Percentiles rank a stretch among this genome's conserved stretches.
phyloP scores from a whole-genome alignment of 2,113 vertebrate species.

The Pitta sordida region DNA sequence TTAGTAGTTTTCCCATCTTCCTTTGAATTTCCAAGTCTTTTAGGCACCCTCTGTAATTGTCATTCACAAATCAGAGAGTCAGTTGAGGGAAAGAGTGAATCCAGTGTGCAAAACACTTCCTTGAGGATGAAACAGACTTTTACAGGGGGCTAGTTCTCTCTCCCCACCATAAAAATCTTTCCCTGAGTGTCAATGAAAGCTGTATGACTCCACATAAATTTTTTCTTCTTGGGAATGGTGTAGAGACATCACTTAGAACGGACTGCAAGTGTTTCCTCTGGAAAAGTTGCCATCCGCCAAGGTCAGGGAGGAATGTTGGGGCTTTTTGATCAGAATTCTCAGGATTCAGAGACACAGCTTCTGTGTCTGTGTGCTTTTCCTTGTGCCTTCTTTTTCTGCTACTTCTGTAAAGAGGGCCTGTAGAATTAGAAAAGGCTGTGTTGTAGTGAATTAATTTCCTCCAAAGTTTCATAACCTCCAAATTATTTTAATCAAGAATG shows the following conservation, averaged over 20 bases:
- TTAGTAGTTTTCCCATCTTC: neutral
- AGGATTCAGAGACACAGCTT: neutral
- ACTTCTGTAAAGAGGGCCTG: neutral
- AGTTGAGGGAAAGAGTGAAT: neutral
- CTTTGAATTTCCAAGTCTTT: neutral
- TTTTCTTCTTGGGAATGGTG: neutral
- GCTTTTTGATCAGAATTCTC: accelerated
- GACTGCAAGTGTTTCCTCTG: neutral
- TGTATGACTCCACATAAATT: accelerated
- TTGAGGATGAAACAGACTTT: neutral
- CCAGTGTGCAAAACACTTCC: neutral
- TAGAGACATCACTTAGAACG: neutral
- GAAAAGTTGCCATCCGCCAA: neutral
- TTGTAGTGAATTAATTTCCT: neutral
- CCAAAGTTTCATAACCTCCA: neutral
- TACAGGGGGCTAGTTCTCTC: neutral
- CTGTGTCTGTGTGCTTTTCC: neutral
- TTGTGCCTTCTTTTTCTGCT: neutral
- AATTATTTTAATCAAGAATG: neutral
- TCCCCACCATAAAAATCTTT: neutral
- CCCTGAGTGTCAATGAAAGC: neutral
- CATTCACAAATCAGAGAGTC: accelerated
- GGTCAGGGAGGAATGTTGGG: neutral
- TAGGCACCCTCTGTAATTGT: neutral
- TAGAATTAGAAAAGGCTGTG: neutral